Conservation (phyloP, 2,113 vertebrate genomes). For the Lutjanus erythropterus region DNA sequence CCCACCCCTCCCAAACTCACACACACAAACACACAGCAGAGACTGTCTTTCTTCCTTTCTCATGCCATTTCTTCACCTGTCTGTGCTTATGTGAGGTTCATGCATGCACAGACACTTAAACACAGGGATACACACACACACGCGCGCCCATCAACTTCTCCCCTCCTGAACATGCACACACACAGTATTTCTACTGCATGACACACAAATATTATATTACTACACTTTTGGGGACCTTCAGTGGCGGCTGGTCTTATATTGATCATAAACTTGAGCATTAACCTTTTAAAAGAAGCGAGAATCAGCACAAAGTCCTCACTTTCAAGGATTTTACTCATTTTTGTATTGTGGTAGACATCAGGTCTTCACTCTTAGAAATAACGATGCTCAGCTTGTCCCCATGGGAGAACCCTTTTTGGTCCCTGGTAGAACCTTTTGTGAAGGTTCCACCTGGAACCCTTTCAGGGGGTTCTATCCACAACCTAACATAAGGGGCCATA, state of each 20-base stretch:
- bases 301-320: conserved; percentile 37
- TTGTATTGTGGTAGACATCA: conserved; percentile 26
- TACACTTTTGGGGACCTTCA: conserved; percentile 12
- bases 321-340: conserved; percentile 31
- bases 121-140: too few species aligned
- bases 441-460: too few species aligned
- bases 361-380: too few species aligned
- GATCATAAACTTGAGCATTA: conserved; percentile 47
- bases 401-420: too few species aligned
- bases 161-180: not conserved
- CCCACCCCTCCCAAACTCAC: conserved; percentile 80
- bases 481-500: too few species aligned
- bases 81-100: conserved; percentile 21
- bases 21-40: conserved; percentile 41
- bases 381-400: too few species aligned
- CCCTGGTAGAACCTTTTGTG: too few species aligned
- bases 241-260: conserved; percentile 24
- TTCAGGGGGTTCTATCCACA: too few species aligned
- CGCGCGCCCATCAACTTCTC: not conserved
- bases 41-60: conserved; percentile 74
- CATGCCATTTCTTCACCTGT: conserved; percentile 82
- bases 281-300: conserved; percentile 32
- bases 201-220: conserved; percentile 33
- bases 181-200: not conserved
- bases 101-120: not conserved